phyloP scores from a whole-genome alignment of 2,797 vertebrate species.

The Manis pentadactyla region DNA sequence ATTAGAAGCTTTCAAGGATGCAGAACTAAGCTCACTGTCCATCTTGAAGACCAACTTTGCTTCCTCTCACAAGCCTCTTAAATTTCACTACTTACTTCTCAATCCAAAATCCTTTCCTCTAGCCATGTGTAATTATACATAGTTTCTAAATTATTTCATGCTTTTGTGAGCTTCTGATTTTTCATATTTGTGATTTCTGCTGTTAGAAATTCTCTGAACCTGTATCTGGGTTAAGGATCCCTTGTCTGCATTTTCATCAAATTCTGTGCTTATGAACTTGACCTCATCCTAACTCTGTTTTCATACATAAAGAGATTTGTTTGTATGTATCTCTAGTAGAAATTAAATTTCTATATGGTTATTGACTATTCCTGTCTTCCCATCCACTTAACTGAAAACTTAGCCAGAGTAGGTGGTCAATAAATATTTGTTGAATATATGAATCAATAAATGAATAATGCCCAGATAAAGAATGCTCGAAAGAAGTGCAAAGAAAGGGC shows the following conservation, averaged over 20 bases:
- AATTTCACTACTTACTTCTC: not conserved
- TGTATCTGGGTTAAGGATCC: not conserved
- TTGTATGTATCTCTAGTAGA: not conserved
- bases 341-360: not conserved
- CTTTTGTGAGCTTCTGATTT: not conserved
- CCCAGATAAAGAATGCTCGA: not conserved
- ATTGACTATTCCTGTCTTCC: not conserved
- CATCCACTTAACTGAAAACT: not conserved
- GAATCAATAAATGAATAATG: not conserved
- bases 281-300: not conserved
- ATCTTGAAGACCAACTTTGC: not conserved
- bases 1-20: not conserved
- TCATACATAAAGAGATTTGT: not conserved
- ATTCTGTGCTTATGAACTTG: not conserved
- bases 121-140: not conserved
- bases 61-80: not conserved
- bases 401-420: not conserved
- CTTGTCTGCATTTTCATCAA: not conserved
- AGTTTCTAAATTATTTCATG: not conserved
- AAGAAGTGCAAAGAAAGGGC: not conserved
- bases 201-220: not conserved
- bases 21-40: not conserved
- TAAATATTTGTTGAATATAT: not conserved
- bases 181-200: not conserved
- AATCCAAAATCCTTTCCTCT: not conserved